These are phyloP conservation scores for Julus scanicus DNA, from an alignment of 2,888 invertebrate genomes.

Conservation along the genomic window DNA sequence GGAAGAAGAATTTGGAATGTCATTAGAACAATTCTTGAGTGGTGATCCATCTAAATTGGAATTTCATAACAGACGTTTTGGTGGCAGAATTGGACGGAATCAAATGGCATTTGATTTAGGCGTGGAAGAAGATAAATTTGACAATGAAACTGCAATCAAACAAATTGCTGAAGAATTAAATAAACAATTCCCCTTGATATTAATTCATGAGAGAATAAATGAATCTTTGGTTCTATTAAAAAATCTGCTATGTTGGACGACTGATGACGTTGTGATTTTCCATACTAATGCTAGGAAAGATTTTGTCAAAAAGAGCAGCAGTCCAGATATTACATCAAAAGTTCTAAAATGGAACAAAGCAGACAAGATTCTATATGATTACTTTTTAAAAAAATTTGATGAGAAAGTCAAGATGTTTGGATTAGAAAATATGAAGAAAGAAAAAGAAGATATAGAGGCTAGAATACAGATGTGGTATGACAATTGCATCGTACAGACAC, in stretches of 20 bases:
- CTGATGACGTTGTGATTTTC: slow-evolving; percentile 62
- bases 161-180: slow-evolving; percentile 55
- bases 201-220: slow-evolving; percentile 59
- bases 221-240: slow-evolving; percentile 58
- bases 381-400: slow-evolving; percentile 58
- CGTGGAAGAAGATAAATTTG: slow-evolving; percentile 49
- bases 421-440: slow-evolving; percentile 56
- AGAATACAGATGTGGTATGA: slow-evolving; percentile 53
- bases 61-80: slow-evolving; percentile 48
- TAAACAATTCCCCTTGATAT: slow-evolving; percentile 58
- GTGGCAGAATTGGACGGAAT: slow-evolving; percentile 57
- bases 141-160: slow-evolving; percentile 8
- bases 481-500: slow-evolving; percentile 52
- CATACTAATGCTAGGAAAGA: slow-evolving; percentile 62
- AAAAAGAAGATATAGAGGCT: slow-evolving; percentile 53
- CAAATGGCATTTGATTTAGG: slow-evolving; percentile 59
- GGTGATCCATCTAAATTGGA: background rate
- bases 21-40: slow-evolving; percentile 58
- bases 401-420: slow-evolving; percentile 55
- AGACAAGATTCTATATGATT: slow-evolving; percentile 61
- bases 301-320: slow-evolving; percentile 59
- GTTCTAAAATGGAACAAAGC: slow-evolving; percentile 61
- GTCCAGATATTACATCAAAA: slow-evolving; percentile 58
- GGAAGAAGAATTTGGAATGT: slow-evolving; percentile 26
- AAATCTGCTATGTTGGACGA: slow-evolving; percentile 63